A percentile compares a stretch with the other conserved stretches of the same genome.
Evolutionary conservation across 2,113 vertebrate species (phyloP).

Genomic region (Vombatus ursinus): DNA sequence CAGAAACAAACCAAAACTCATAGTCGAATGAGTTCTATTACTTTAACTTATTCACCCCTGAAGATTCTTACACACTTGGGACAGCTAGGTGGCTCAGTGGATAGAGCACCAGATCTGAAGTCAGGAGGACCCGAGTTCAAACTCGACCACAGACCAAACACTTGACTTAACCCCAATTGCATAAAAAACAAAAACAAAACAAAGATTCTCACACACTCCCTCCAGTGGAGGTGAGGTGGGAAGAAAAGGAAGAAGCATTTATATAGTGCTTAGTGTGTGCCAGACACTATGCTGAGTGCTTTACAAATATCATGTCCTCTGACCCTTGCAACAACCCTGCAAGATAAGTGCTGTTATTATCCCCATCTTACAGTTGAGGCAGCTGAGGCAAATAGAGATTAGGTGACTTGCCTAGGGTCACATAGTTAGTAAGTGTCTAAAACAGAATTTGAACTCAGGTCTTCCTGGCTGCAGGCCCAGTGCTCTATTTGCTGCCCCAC

Average conservation of each 20-base stretch:
- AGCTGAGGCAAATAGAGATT: not conserved
- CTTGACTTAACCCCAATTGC: too few species aligned
- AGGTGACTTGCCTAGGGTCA: not conserved
- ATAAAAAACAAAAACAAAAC: too few species aligned
- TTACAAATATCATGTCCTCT: not conserved
- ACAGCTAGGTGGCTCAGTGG: too few species aligned
- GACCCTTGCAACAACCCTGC: not conserved
- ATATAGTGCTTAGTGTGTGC: not conserved
- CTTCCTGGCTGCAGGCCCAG: not conserved
- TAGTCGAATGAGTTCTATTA: not conserved
- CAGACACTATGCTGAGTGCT: not conserved
- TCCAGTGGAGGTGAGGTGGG: not conserved
- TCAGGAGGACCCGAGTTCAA: too few species aligned
- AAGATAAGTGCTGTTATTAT: not conserved
- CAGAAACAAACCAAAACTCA: not conserved
- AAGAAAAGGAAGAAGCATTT: not conserved
- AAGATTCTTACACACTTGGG: not conserved
- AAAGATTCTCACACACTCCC: not conserved
- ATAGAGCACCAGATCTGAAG: too few species aligned
- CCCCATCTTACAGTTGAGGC: not conserved
- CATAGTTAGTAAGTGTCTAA: not conserved
- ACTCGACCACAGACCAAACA: too few species aligned
- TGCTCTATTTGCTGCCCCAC: not conserved
- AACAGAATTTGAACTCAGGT: not conserved
- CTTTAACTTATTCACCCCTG: not conserved